Conservation (phyloP, 2,113 vertebrate genomes). For the Dromaius novaehollandiae region DNA sequence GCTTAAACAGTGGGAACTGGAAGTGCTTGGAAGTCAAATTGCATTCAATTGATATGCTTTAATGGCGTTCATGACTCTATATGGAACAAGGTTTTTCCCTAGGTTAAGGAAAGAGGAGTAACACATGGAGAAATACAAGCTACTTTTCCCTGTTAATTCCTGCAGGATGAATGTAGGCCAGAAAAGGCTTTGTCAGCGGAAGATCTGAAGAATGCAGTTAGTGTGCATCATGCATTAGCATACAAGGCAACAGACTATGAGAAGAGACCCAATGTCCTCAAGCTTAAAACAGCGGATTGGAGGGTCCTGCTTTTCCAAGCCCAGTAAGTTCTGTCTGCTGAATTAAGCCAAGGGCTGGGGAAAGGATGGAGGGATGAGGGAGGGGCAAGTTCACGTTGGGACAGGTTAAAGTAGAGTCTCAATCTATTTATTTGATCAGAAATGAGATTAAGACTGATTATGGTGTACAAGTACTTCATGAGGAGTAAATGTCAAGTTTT, state of each 20-base stretch:
- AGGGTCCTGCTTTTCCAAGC: conserved; percentile 91
- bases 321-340: conserved; percentile 79
- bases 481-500: conserved; percentile 27
- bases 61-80: background rate
- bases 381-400: too few relatives aligned
- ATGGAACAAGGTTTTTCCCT: background rate
- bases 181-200: conserved; percentile 88
- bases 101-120: background rate
- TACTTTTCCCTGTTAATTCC: background rate
- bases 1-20: background rate
- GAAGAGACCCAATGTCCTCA: conserved; percentile 90
- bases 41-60: background rate
- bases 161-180: conserved; percentile 88
- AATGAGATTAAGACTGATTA: conserved; percentile 28
- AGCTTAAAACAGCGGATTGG: conserved; percentile 92
- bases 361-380: too few relatives aligned
- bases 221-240: conserved; percentile 86
- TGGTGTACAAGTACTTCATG: background rate
- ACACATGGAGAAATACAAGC: background rate
- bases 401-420: background rate
- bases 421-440: conserved; percentile 44
- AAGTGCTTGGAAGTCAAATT: background rate
- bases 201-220: conserved; percentile 89
- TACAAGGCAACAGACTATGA: conserved; percentile 89
- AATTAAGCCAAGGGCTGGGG: background rate